phyloP scores from a whole-genome alignment of 2,888 invertebrate species.

The Pilophorus perplexus region DNA sequence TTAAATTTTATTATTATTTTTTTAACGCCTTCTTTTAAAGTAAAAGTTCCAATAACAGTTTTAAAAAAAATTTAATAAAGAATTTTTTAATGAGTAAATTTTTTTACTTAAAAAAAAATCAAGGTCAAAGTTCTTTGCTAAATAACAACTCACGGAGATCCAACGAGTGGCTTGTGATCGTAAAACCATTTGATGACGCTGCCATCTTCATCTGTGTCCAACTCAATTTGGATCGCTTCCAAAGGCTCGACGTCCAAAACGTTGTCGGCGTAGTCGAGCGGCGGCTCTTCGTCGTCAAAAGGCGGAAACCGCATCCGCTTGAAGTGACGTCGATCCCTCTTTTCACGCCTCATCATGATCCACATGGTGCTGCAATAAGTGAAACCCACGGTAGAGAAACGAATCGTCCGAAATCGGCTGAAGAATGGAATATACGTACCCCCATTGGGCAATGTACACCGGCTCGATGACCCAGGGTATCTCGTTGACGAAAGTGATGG shows the following conservation, averaged over 20 bases:
- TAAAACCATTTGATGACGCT: constrained; percentile 97
- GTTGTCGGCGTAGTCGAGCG: constrained; percentile 98
- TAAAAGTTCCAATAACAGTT: no score
- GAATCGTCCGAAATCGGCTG: background rate
- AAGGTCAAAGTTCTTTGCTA: no score
- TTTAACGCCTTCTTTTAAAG: no score
- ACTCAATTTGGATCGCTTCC: constrained; percentile 97
- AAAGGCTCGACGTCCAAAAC: constrained; percentile 97
- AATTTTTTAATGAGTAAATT: no score
- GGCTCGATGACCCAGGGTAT: constrained; percentile 99
- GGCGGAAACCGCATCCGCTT: constrained; percentile 99
- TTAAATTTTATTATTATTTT: no score
- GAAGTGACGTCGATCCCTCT: constrained; percentile 96
- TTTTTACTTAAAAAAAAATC: no score
- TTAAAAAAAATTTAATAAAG: no score
- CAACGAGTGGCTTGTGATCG: constrained; percentile 93
- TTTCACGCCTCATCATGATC: constrained; percentile 99
- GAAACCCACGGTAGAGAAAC: background rate
- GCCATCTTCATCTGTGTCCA: constrained; percentile 91
- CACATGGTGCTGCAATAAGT: constrained; percentile 85
- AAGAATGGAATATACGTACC: constrained; percentile 59
- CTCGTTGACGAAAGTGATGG: constrained; percentile 99
- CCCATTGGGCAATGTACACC: constrained; percentile 99
- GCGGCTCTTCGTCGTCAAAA: constrained; percentile 99
- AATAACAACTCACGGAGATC: constrained; percentile 65